Percentiles rank a stretch among this genome's conserved stretches.
Conservation (phyloP, 2,113 vertebrate genomes). For the Oreocharis arfaki region DNA sequence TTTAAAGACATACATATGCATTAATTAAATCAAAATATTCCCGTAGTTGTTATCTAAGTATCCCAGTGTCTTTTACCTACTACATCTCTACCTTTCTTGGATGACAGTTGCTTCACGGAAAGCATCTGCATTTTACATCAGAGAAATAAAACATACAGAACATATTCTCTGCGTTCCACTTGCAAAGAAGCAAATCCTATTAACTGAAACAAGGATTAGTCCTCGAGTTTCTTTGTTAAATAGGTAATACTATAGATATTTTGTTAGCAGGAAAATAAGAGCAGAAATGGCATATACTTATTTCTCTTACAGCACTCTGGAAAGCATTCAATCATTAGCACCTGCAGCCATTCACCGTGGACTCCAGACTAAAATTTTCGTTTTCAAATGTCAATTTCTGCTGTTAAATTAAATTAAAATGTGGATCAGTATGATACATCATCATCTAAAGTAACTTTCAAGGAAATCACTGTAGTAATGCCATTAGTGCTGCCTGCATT, state of each 20-base stretch:
- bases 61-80: not conserved
- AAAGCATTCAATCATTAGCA: constrained; percentile 7
- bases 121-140: not conserved
- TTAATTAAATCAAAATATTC: not conserved
- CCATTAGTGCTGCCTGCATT: not conserved
- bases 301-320: not conserved
- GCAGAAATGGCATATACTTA: not conserved
- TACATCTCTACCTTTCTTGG: not conserved
- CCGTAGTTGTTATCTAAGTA: not conserved
- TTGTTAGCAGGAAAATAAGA: not conserved
- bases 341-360: not conserved
- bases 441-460: constrained; percentile 27
- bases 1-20: not conserved
- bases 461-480: constrained; percentile 30
- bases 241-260: not conserved
- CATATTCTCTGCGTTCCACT: not conserved
- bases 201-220: not conserved
- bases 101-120: accelerated
- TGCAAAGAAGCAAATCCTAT: not conserved
- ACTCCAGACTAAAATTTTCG: constrained; percentile 5
- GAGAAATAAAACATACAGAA: not conserved
- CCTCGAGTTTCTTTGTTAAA: not conserved
- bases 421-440: constrained; percentile 32
- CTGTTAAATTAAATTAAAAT: constrained; percentile 50
- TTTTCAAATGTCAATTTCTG: constrained; percentile 47